Evolutionary conservation across 1,140 invertebrate genomes (phyloP), one percentile per base, ranked within the genome.

Genomic region (Anagrus nilaparvatae): DNA sequence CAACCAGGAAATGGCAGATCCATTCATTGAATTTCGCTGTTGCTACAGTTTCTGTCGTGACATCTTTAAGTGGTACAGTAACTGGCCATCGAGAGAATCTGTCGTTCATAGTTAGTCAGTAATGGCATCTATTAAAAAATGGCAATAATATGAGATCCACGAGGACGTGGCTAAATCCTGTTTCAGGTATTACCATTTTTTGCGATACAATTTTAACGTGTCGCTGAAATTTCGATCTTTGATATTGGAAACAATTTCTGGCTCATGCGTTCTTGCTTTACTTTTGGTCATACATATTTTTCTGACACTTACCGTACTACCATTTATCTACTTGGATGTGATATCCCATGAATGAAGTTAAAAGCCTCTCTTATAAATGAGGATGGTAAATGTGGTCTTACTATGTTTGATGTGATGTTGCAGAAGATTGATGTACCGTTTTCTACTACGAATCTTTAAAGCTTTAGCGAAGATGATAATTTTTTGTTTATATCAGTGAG

Each of bases 1-100:
- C n/a, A n/a, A n/a, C n/a, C n/a, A n/a, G n/a, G n/a, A n/a, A 70
- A 9, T 53, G 44, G 6, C 43, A 13, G 18, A 68, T 49, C 55
- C 55, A 65, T 3, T 36, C 6, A 4, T 29, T 1, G 9, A 20
- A 20, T 13, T 71, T 47, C 0, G 52, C 47, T n/a, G 34, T 20
- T 1, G 55, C 56, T 12, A 63, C 52, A 5, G 60, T 58, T 28
- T 61, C 55, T 16, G 64, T 55, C 6, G 53, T 47, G 35, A 38
- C 52, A 41, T 67, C 31, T 24, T 28, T 17, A 19, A 53, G 13
- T 8, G 37, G 35, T 3, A 46, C 32, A 2, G 54, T 57, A 38
- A 54, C 56, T 1, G 53, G 48, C 60, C 58, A 65, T n/a, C 53
- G 28, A 0, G 57, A 40, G 19, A 48, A 54, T 27, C 55, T 21